phyloP scores from a whole-genome alignment of 1,140 invertebrate species.

The Pseudomyrmex flavicornis region DNA sequence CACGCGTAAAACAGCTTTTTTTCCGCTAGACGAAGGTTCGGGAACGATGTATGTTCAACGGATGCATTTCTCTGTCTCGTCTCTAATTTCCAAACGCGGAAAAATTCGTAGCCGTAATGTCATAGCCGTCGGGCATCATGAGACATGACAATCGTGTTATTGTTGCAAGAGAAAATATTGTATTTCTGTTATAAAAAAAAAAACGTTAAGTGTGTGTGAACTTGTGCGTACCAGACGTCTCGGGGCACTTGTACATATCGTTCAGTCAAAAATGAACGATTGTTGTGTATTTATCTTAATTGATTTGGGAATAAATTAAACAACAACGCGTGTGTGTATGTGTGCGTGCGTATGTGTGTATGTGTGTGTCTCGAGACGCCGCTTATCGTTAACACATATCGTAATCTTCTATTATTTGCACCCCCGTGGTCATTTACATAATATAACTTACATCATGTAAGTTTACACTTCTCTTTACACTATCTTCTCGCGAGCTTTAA shows the following conservation, averaged over 20 bases:
- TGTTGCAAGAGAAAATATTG: slow-evolving; percentile 40
- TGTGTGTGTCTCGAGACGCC: neutral
- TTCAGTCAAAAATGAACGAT: slow-evolving; percentile 15
- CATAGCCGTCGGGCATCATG: neutral
- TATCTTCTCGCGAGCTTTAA: neutral
- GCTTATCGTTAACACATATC: neutral
- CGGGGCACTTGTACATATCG: neutral
- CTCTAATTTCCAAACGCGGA: too few relatives aligned
- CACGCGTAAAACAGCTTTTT: too few relatives aligned
- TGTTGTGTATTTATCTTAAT: neutral
- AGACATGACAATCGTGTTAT: slow-evolving; percentile 33
- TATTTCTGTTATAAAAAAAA: slow-evolving; percentile 25
- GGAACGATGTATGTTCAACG: too few relatives aligned
- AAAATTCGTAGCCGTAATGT: too few relatives aligned
- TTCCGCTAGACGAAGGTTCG: too few relatives aligned
- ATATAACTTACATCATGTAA: slow-evolving; percentile 3
- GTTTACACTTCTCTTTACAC: too few relatives aligned
- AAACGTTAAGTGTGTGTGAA: slow-evolving; percentile 26
- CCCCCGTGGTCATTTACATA: neutral
- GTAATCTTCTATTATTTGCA: neutral
- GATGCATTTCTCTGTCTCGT: too few relatives aligned
- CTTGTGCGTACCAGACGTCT: slow-evolving; percentile 11
- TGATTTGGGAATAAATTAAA: too few relatives aligned
- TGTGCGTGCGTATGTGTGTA: too few relatives aligned
- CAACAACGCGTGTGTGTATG: too few relatives aligned